These are phyloP conservation scores for Gymnoscopelus microlampas DNA, from an alignment of 2,797 vertebrate species.

Conservation along the genomic window DNA sequence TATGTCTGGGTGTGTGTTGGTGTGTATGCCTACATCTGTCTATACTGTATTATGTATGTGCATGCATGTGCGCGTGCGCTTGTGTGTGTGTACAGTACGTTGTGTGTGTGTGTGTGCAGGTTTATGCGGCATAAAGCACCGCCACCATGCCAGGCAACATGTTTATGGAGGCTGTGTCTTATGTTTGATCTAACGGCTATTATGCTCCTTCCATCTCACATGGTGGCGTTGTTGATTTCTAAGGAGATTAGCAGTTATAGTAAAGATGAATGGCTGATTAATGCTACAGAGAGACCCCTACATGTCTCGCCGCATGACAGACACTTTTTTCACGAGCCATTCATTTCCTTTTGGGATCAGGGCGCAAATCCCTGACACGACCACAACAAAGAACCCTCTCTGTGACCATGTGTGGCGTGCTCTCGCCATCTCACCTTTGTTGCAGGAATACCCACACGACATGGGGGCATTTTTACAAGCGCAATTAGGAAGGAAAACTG, in stretches of 20 bases:
- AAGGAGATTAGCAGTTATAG: constrained; percentile 69
- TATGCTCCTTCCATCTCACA: constrained; percentile 48
- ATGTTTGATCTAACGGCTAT: constrained; percentile 64
- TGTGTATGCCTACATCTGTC: neutral
- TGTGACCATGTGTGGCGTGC: constrained; percentile 41
- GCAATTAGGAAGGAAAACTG: constrained; percentile 68
- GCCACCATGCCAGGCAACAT: constrained; percentile 66
- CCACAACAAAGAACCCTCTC: constrained; percentile 73
- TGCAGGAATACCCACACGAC: constrained; percentile 62
- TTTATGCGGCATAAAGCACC: constrained; percentile 63
- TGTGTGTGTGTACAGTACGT: constrained; percentile 12
- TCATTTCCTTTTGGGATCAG: constrained; percentile 68
- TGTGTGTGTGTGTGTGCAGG: constrained; percentile 40
- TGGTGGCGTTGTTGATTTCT: constrained; percentile 51
- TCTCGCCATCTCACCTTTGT: constrained; percentile 68
- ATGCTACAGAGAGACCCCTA: constrained; percentile 50
- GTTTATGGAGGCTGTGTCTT: constrained; percentile 70
- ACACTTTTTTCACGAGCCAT: constrained; percentile 71
- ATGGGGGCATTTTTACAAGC: constrained; percentile 72
- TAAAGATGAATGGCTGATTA: constrained; percentile 71
- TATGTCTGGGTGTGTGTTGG: constrained; percentile 49
- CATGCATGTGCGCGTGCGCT: neutral
- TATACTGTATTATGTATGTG: neutral
- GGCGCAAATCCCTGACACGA: constrained; percentile 66
- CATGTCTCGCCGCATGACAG: constrained; percentile 64